A percentile compares a stretch with the other conserved stretches of the same genome.
Conservation (phyloP, 2,113 vertebrate genomes). For the Ctenodactylus gundi region DNA sequence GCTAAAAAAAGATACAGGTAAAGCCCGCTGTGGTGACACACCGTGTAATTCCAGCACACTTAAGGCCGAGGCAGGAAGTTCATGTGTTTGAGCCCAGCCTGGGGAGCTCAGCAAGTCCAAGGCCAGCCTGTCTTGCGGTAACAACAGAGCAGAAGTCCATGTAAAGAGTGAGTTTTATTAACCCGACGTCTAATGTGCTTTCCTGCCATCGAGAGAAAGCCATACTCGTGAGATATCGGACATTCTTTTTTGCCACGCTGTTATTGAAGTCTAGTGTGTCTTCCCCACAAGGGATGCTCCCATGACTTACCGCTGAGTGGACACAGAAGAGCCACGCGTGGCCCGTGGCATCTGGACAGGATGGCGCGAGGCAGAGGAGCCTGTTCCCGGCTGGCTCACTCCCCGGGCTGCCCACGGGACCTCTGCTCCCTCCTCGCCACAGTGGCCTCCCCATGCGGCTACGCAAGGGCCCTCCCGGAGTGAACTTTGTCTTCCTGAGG, state of each 20-base stretch:
- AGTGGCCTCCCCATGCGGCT: not conserved
- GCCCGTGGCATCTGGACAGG: not conserved
- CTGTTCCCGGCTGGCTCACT: not conserved
- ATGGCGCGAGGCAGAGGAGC: too few species aligned
- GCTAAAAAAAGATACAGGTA: not conserved
- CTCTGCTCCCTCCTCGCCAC: not conserved
- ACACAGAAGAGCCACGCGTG: not conserved
- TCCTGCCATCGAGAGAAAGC: not conserved
- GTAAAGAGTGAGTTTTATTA: not conserved
- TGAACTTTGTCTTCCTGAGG: not conserved
- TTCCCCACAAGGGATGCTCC: not conserved
- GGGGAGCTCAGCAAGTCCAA: not conserved
- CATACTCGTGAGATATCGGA: not conserved
- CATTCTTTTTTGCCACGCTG: not conserved
- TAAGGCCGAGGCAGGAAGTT: not conserved
- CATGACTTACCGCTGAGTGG: not conserved
- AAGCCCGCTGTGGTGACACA: not conserved
- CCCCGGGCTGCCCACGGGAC: too few species aligned
- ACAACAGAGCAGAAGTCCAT: too few species aligned
- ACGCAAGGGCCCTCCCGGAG: not conserved
- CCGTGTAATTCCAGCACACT: not conserved
- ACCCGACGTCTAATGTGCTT: not conserved
- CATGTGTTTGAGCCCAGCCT: not conserved
- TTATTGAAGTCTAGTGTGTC: not conserved
- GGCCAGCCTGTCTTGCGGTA: too few species aligned